Evolutionary conservation across 2,888 invertebrate genomes (phyloP).

Genomic region (Yponomeuta cagnagella): DNA sequence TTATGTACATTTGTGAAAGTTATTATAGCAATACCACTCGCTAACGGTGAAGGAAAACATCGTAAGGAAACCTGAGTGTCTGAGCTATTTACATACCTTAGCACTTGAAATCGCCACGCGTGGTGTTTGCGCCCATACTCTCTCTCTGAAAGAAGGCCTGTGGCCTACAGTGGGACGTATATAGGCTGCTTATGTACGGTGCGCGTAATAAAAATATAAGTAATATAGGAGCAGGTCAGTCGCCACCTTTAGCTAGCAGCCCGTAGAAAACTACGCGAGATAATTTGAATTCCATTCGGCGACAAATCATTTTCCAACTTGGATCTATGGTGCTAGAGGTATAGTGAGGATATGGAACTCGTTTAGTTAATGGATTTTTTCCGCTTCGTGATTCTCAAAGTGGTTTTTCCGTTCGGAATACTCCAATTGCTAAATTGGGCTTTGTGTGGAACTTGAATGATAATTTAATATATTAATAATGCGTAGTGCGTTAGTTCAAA

Average conservation of each 20-base stretch:
- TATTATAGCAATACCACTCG: too few species aligned
- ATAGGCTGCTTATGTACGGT: too few species aligned
- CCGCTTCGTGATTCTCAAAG: neutral
- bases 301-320: neutral
- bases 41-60: too few species aligned
- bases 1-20: too few species aligned
- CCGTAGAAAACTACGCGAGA: neutral
- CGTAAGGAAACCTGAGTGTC: too few species aligned
- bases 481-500: too few species aligned
- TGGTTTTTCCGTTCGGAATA: neutral
- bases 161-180: too few species aligned
- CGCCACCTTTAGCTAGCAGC: neutral
- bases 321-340: neutral
- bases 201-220: too few species aligned
- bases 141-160: too few species aligned
- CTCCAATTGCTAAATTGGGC: neutral
- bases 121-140: too few species aligned
- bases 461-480: neutral
- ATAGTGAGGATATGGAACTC: neutral
- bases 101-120: too few species aligned
- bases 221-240: neutral
- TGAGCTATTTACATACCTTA: too few species aligned
- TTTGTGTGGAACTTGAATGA: neutral
- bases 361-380: slow-evolving; percentile 12
- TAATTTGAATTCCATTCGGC: slow-evolving; percentile 1